Base-by-base conservation (phyloP, 1,140 invertebrate species). In the Aphelenchoides avenae region DNA sequence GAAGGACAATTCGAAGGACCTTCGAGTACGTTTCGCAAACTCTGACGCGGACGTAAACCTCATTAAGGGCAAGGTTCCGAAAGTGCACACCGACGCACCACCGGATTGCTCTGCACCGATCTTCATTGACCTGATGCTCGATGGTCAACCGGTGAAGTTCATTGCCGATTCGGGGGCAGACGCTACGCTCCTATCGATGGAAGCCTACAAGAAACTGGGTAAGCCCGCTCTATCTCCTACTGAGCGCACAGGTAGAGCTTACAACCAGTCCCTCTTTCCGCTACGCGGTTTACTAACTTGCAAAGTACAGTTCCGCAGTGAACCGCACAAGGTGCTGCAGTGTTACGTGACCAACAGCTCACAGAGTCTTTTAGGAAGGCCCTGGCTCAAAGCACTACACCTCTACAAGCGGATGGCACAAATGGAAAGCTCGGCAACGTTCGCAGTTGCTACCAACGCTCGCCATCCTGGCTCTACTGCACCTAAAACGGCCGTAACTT, bases 141-240 rank as follows among this genome's bases (percentile, higher is more conserved):
- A n/a, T n/a, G n/a, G n/a, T n/a, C n/a, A n/a, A n/a, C n/a, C n/a
- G n/a, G n/a, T n/a, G n/a, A n/a, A n/a, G n/a, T n/a, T n/a, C n/a
- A n/a, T n/a, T n/a, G n/a, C n/a, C 1, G 47, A 49, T 36, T 33
- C 47, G 1, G 47, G 20, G 24, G 20, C 47, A 11, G 29, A 49
- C n/a, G 27, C 27, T 2, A 49, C 47, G 3, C 3, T 49, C 27
- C 2, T 49, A 9, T 33, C 47, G 4, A 6, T 7, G 2, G 18
- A 47, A 7, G 41, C 44, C 5, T 47, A 34, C 24, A 47, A 5
- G 24, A 47, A 47, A 47, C 33, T 47, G 11, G 44, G 44, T 3
- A 6, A 47, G 41, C 44, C 44, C 18, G 7, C 26, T 9, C 33
- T 47, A 4, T 13, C 7, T 5, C 15, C 5, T 20, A 9, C 44